Evolutionary conservation across 2,113 vertebrate species (phyloP).

Genomic region (Heptranchias perlo): DNA sequence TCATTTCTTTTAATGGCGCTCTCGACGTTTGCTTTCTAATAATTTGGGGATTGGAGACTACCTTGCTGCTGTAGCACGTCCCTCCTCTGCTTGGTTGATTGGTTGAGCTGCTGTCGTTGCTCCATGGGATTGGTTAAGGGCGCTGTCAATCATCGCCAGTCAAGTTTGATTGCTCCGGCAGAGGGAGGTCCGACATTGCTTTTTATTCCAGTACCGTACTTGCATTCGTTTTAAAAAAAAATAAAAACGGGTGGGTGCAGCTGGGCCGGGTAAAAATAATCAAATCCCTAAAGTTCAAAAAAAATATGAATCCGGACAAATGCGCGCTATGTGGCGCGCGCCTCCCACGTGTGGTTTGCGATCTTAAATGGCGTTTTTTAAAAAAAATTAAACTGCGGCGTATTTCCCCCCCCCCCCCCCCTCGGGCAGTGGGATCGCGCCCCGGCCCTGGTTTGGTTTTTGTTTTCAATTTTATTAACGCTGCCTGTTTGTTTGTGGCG

Average conservation of each 20-base stretch:
- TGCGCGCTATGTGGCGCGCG: background rate
- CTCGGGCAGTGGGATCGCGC: no score
- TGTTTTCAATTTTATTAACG: background rate
- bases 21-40: no score
- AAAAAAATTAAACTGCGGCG: background rate
- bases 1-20: no score
- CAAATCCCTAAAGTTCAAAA: no score
- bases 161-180: background rate
- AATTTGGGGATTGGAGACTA: no score
- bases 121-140: background rate
- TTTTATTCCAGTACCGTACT: background rate
- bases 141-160: background rate
- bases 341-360: background rate
- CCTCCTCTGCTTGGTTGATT: background rate
- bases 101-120: background rate
- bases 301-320: no score
- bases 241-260: no score
- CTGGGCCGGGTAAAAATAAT: no score
- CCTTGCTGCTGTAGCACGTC: background rate
- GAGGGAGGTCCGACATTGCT: background rate
- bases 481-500: no score
- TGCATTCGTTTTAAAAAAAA: no score
- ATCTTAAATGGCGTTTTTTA: background rate
- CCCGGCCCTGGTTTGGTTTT: no score
- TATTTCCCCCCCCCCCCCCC: no score